Base-by-base conservation (phyloP, 2,888 invertebrate species). In the Ommatoiulus sabulosus region DNA sequence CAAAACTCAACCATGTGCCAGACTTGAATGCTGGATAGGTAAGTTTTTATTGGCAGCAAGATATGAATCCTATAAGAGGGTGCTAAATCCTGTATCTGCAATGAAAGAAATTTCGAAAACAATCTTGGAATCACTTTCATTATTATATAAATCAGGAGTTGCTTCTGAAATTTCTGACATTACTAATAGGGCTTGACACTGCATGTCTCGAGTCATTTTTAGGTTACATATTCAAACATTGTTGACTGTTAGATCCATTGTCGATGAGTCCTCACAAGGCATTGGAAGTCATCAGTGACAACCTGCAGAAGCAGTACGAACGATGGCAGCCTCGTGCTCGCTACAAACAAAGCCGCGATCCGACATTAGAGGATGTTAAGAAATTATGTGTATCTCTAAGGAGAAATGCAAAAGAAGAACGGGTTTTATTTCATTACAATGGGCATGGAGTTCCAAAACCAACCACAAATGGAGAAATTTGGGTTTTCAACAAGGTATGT, bases 401-500 rank as follows among this genome's bases (percentile, higher is more conserved):
- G 15, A 94, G 98, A 90, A 99, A 98, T 93, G 99, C 99, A 5
- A 99, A 99, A 93, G 99, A 99, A 91, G 99, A 99, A 92, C 95
- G 99, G 90, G 98, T 99, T 63, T 94, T 99, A 88, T 99, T 99
- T 93, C 99, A 99, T 93, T 99, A 99, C 93, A 99, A 99, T 93
- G 99, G 99, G 0, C 99, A 99, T 92, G 99, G 99, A 20, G 99
- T 99, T 89, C 99, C 99, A 84, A 97, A 96, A 93, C 99, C 99
- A 52, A 99, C 99, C 12, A 94, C 95, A 24, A 99, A 99, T 93
- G 99, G 99, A 10, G 99, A 99, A 94, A 97, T 99, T 91, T 99
- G 99, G 99, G 99, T 99, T 4, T 99, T 99, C 93, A 99, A 99
- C 93, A 95, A 97, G 94, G 97, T 97, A 92, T 35, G 5, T 72